phyloP scores from a whole-genome alignment of 2,888 invertebrate species.

The Andrena flavipes region DNA sequence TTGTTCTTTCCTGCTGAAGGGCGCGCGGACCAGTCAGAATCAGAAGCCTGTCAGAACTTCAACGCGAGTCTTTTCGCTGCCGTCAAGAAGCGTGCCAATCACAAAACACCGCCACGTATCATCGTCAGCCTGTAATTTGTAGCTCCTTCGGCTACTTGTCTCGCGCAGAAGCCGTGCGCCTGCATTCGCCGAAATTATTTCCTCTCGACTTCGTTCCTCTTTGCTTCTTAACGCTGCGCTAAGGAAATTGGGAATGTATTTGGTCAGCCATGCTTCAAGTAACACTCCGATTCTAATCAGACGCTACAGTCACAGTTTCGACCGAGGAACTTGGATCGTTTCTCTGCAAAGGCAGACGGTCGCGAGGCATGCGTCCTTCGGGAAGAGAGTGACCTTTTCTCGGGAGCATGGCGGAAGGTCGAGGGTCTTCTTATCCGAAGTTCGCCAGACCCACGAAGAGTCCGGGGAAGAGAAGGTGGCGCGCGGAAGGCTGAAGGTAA shows the following conservation, averaged over 20 bases:
- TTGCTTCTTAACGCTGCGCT: too few species aligned
- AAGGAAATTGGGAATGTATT: too few species aligned
- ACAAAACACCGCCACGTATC: too few species aligned
- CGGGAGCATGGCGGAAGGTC: conserved; percentile 31
- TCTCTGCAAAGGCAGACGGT: background rate
- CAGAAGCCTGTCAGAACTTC: background rate
- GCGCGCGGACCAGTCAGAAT: background rate
- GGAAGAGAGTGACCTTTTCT: conserved; percentile 48
- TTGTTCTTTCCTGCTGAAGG: conserved; percentile 54
- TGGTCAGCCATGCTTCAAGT: background rate
- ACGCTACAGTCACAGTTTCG: background rate
- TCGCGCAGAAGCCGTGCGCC: too few species aligned
- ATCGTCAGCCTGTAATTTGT: too few species aligned
- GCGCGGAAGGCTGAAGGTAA: conserved; percentile 62
- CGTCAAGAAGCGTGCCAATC: background rate
- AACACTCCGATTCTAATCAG: background rate
- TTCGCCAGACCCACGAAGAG: conserved; percentile 13
- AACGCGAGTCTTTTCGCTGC: background rate
- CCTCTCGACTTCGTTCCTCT: too few species aligned
- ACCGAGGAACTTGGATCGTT: background rate
- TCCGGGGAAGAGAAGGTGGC: background rate
- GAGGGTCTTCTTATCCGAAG: conserved; percentile 13
- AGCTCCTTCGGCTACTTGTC: too few species aligned
- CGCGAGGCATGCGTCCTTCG: conserved; percentile 23
- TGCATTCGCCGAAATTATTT: too few species aligned